Conservation (phyloP, 2,113 vertebrate genomes). For the Halichoeres trimaculatus region DNA sequence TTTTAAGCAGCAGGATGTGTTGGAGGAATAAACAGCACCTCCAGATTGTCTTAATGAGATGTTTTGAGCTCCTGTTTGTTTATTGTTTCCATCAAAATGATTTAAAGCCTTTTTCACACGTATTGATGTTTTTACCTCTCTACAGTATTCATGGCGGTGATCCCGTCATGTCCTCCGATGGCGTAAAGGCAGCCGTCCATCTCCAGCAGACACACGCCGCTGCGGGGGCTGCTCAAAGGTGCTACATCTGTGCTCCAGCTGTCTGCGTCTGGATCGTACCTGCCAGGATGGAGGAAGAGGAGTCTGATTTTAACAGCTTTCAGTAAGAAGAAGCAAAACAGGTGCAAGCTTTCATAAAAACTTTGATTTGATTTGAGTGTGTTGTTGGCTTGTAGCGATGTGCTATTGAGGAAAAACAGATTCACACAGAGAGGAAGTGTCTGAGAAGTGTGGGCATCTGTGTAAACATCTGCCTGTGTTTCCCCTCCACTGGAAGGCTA, state of each 20-base stretch:
- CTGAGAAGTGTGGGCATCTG: conserved; percentile 11
- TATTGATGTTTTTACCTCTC: conserved; percentile 68
- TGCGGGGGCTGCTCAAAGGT: conserved; percentile 73
- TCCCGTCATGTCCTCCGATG: conserved; percentile 73
- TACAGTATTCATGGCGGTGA: conserved; percentile 69
- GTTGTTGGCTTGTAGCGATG: not conserved
- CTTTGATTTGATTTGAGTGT: not conserved
- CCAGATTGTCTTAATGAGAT: not conserved
- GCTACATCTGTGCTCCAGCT: conserved; percentile 78
- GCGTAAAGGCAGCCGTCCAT: conserved; percentile 76
- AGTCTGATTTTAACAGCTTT: not conserved
- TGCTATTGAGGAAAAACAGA: conserved; percentile 16
- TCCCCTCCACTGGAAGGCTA: conserved; percentile 11
- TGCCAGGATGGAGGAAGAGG: conserved; percentile 34
- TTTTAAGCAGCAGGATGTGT: not conserved
- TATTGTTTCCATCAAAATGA: not conserved
- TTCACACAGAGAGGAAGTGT: not conserved
- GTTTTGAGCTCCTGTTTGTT: not conserved
- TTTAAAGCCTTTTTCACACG: not conserved
- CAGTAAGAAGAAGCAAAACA: not conserved
- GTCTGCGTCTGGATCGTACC: conserved; percentile 74
- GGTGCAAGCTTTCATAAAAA: conserved; percentile 1
- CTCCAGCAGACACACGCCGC: conserved; percentile 69
- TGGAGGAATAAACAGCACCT: not conserved
- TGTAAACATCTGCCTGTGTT: conserved; percentile 30